Evolutionary conservation across 2,113 vertebrate species (phyloP), one percentile per base, ranked within the genome.

Genomic region (Passer domesticus): DNA sequence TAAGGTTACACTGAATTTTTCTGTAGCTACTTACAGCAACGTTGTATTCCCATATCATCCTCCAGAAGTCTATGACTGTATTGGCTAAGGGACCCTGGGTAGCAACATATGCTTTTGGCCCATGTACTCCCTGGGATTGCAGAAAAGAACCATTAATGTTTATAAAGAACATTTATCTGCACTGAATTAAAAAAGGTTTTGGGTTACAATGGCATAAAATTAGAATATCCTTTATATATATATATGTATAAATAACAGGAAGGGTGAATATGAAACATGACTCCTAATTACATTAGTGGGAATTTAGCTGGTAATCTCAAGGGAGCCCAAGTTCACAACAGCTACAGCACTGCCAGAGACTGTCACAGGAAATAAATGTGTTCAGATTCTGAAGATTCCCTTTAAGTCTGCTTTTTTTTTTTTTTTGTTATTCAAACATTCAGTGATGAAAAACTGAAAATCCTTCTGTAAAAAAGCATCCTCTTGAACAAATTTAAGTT

Each of bases 41-140:
- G 5, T 98, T 99, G 95, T 99, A 99, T 72, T 99, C 99, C 99
- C 99, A 99, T 97, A 99, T 99, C 99, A 99, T 99, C 96, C 99
- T 99, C 99, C 99, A 99, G 98, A 99, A 99, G 97, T 99, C 99
- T 41, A 99, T 97, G 85, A 99, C 99, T 25, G 99, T 99, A 93
- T 99, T 99, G 70, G 98, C 98, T 93, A 99, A 97, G 3, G 99
- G 99, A 75, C 99, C 99, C 97, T 99, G 99, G 50, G 99, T 99
- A 90, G 99, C 99, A 75, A 99, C 99, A 59, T 99, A 99, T 19
- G 99, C 98, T 97, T 99, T 98, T 66, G 99, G 98, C 91, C 99
- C 99, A 75, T 99, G 98, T 16, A 99, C 98, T 87, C 99, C 99
- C 99, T 99, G 94, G 82, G 94, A 98, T 94, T 56, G 41, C 77